Evolutionary conservation across 2,888 invertebrate genomes (phyloP).

Genomic region (Abscondita cerata): DNA sequence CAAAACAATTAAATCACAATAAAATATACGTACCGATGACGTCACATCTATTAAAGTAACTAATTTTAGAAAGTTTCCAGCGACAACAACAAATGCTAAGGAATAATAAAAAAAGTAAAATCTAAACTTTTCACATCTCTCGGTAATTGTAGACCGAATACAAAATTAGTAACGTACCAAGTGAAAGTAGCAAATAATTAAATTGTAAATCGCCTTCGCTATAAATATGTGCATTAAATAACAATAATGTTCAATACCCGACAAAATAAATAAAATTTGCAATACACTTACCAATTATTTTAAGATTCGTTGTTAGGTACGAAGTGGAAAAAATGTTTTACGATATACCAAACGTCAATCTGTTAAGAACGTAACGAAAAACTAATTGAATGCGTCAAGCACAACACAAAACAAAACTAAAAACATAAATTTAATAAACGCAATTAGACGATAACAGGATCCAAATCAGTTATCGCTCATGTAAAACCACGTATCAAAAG

Average conservation of each 20-base stretch:
- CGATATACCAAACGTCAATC: slow-evolving; percentile 19
- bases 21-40: too few species aligned
- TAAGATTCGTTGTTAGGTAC: too few species aligned
- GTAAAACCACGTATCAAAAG: neutral
- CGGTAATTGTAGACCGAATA: too few species aligned
- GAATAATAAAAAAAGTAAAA: neutral
- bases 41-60: too few species aligned
- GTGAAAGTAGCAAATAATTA: slow-evolving; percentile 15
- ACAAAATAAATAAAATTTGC: too few species aligned
- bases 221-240: too few species aligned
- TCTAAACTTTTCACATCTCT: slow-evolving; percentile 6
- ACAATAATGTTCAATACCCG: too few species aligned
- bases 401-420: slow-evolving; percentile 14
- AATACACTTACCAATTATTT: too few species aligned
- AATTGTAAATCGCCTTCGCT: neutral
- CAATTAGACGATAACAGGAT: neutral
- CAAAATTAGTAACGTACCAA: slow-evolving; percentile 9
- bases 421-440: neutral
- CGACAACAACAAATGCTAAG: neutral
- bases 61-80: slow-evolving; percentile 14
- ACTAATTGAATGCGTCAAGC: neutral
- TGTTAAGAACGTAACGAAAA: slow-evolving; percentile 15
- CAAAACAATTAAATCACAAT: too few species aligned
- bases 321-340: too few species aligned
- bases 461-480: neutral